Conservation (phyloP, 2,797 vertebrate species). For the Coccyzus lansbergi region DNA sequence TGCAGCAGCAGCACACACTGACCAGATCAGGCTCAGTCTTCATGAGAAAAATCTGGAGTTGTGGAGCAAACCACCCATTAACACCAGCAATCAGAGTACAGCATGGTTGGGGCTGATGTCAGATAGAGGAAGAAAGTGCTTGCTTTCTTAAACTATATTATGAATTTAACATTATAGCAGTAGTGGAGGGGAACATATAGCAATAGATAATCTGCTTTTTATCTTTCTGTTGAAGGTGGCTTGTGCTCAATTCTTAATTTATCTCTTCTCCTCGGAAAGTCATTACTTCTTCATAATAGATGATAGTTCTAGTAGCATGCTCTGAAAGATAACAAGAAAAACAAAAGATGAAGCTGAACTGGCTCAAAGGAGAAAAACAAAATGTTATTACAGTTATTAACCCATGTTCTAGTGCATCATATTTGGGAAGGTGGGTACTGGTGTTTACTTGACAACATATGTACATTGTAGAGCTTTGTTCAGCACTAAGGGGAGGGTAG, state of each 20-base stretch:
- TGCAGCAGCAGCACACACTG: background rate
- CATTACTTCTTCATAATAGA: conserved; percentile 95
- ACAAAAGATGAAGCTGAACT: conserved; percentile 2
- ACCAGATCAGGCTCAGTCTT: background rate
- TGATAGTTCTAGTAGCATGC: conserved; percentile 93
- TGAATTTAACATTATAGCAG: background rate
- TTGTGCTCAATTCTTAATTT: conserved; percentile 3
- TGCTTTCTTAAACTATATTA: background rate
- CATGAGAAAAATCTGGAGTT: background rate
- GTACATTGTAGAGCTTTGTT: background rate
- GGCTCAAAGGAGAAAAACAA: background rate
- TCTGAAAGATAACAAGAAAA: conserved; percentile 83
- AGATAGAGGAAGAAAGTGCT: background rate
- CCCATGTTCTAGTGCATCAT: background rate
- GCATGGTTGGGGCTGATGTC: background rate
- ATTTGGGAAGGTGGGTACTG: background rate
- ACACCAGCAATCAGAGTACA: background rate
- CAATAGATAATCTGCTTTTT: background rate
- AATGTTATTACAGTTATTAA: background rate
- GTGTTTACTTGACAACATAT: background rate
- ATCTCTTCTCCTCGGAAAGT: conserved; percentile 18
- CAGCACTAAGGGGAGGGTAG: background rate
- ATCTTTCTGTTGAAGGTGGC: conserved; percentile 12
- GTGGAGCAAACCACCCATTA: rapidly evolving
- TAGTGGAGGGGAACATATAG: background rate